phyloP scores from a whole-genome alignment of 2,113 vertebrate species.

The Eurystomus gularis region DNA sequence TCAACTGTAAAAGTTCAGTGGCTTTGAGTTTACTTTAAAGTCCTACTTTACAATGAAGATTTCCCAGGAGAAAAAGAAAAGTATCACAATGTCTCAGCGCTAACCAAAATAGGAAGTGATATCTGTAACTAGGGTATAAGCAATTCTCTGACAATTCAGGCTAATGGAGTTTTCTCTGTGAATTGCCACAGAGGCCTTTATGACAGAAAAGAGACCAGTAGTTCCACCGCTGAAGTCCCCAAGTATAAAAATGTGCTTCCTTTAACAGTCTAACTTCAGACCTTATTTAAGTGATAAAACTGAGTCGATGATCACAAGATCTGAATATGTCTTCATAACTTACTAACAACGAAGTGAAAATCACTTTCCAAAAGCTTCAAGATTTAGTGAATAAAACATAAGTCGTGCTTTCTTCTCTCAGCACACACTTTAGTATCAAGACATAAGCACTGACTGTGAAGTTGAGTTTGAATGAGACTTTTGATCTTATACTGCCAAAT shows the following conservation, averaged over 20 bases:
- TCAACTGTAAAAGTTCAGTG: neutral
- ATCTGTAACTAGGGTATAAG: conserved; percentile 15
- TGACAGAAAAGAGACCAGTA: conserved; percentile 42
- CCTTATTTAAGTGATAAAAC: conserved; percentile 17
- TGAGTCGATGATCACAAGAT: neutral
- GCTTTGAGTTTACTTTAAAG: neutral
- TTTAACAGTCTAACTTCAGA: conserved; percentile 10
- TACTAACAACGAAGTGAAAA: neutral
- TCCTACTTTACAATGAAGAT: neutral
- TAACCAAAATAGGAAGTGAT: conserved; percentile 13
- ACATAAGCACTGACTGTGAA: neutral
- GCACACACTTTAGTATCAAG: neutral
- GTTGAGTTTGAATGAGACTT: neutral
- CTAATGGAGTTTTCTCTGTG: conserved; percentile 53
- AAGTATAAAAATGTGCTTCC: conserved; percentile 15
- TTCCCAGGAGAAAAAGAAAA: conserved; percentile 10
- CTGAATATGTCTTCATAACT: neutral
- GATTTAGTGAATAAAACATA: conserved; percentile 11
- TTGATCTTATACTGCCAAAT: neutral
- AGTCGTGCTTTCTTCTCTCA: neutral
- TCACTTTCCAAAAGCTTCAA: neutral
- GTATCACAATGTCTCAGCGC: neutral
- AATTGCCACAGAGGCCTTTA: conserved; percentile 45
- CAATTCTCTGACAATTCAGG: conserved; percentile 39
- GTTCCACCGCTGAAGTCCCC: neutral